Conservation (phyloP, 2,113 vertebrate genomes). For the Empidonax traillii region DNA sequence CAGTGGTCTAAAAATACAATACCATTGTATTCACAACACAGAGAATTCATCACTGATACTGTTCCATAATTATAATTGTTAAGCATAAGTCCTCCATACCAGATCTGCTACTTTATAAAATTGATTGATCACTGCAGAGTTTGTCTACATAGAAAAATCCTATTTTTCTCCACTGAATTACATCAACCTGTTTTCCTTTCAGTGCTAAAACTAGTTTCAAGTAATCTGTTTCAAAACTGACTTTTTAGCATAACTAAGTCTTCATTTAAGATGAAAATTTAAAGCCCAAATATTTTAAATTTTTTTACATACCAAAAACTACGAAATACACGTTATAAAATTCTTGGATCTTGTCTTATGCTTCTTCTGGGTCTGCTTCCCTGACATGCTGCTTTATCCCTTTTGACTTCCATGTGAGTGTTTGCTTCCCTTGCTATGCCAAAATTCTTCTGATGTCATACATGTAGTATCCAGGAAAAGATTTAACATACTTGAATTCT, state of each 20-base stretch:
- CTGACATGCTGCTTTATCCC: background rate
- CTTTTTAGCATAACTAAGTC: background rate
- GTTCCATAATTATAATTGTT: constrained; percentile 42
- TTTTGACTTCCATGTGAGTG: background rate
- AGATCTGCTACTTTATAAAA: constrained; percentile 12
- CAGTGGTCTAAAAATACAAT: constrained; percentile 41
- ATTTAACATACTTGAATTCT: background rate
- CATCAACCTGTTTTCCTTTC: background rate
- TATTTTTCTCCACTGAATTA: constrained; percentile 3
- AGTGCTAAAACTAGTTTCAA: constrained; percentile 16
- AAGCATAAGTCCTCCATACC: background rate
- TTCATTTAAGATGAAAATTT: background rate
- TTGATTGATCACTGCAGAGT: background rate
- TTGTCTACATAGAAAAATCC: constrained; percentile 9
- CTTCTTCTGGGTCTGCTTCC: background rate
- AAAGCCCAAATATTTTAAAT: background rate
- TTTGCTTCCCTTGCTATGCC: background rate
- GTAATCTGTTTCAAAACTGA: background rate
- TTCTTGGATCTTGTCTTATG: background rate
- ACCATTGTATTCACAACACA: constrained; percentile 23
- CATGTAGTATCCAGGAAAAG: background rate
- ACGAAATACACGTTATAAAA: background rate
- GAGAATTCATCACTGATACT: constrained; percentile 30
- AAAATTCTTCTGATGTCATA: background rate
- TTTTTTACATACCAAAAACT: background rate